Conservation (phyloP, 2,113 vertebrate genomes). For the Ictidomys tridecemlineatus region DNA sequence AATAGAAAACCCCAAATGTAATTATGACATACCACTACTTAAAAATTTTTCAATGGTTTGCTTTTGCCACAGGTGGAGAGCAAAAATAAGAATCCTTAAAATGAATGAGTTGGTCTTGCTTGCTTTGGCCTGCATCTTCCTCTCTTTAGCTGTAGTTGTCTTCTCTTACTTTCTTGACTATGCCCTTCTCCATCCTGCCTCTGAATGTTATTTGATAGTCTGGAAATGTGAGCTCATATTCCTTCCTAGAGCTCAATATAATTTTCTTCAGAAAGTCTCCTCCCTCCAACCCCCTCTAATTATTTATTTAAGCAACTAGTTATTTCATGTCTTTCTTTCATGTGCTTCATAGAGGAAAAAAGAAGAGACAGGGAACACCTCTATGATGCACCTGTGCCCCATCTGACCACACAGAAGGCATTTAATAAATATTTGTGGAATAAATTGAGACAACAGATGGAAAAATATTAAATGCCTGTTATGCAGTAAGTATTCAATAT, state of each 20-base stretch:
- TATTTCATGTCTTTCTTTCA: background rate
- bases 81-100: background rate
- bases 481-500: background rate
- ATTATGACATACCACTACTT: background rate
- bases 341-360: background rate
- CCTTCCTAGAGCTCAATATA: background rate
- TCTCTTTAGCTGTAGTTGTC: background rate
- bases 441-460: background rate
- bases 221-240: background rate
- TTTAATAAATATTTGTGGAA: slow-evolving; percentile 34
- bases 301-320: background rate
- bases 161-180: background rate
- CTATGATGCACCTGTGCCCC: background rate
- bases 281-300: background rate
- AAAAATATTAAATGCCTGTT: background rate
- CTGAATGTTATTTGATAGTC: background rate
- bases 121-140: background rate
- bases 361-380: background rate
- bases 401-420: background rate
- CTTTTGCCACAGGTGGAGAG: background rate
- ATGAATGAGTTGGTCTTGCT: background rate
- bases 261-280: background rate
- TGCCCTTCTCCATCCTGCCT: background rate
- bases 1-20: background rate
- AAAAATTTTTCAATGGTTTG: background rate